Conservation (phyloP, 1,140 invertebrate genomes). For the Thaumatotibia leucotreta region DNA sequence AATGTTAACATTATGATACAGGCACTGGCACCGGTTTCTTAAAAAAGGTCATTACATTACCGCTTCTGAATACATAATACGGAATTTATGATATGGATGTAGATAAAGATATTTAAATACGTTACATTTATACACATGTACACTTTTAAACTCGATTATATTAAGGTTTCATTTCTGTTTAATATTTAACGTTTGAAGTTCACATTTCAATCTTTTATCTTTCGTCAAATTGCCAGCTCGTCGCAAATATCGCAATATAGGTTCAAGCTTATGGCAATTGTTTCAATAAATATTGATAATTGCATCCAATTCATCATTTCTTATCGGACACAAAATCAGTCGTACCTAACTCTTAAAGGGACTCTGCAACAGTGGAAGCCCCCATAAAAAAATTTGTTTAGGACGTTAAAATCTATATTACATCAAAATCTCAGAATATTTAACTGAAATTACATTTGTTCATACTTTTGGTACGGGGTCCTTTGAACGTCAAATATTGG, state of each 20-base stretch:
- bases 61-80: too few relatives aligned
- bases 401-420: neutral
- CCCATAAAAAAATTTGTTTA: neutral
- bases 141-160: neutral
- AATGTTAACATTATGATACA: too few relatives aligned
- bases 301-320: neutral
- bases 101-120: neutral
- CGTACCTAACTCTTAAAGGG: neutral
- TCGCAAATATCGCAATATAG: conserved; percentile 5
- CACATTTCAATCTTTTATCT: neutral
- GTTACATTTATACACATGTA: neutral
- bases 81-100: too few relatives aligned
- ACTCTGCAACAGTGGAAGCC: neutral
- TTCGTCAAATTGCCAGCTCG: neutral
- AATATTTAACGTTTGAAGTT: neutral
- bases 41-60: too few relatives aligned
- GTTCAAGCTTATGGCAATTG: conserved; percentile 5
- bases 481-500: too few relatives aligned
- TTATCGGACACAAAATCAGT: neutral
- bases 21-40: too few relatives aligned
- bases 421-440: neutral
- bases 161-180: neutral
- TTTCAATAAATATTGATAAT: conserved; percentile 2
- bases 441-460: neutral
- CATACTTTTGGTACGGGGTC: neutral